These are phyloP conservation scores for Clitarchus hookeri DNA, from an alignment of 2,888 invertebrate genomes.

Conservation along the genomic window DNA sequence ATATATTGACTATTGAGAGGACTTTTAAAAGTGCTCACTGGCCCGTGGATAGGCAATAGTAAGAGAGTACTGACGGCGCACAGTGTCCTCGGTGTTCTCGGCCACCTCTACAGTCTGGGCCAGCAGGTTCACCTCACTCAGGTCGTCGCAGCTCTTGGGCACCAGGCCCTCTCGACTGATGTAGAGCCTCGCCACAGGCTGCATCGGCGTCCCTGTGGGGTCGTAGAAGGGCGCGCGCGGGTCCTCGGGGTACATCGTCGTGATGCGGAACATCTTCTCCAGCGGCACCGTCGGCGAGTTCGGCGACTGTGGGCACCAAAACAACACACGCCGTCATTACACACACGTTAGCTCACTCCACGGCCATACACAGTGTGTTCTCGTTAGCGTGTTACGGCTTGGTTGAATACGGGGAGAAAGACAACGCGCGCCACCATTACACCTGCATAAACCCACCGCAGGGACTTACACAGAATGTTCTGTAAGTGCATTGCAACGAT, in stretches of 20 bases:
- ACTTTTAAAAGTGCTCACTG: no score
- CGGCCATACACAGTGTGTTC: no score
- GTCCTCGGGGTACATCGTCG: constrained; percentile 88
- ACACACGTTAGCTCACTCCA: no score
- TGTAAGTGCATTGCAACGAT: no score
- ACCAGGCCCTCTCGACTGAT: constrained; percentile 62
- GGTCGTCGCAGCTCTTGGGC: constrained; percentile 48
- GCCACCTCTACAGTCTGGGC: constrained; percentile 53
- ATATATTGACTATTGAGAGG: no score
- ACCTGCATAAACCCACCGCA: no score
- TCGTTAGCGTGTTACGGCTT: constrained; percentile 52
- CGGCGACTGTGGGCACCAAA: constrained; percentile 64
- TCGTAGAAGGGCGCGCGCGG: constrained; percentile 92
- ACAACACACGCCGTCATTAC: no score
- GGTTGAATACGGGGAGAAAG: constrained; percentile 63
- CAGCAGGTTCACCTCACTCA: constrained; percentile 48
- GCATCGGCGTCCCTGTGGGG: constrained; percentile 69
- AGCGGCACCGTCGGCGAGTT: constrained; percentile 77
- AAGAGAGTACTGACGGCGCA: constrained; percentile 63
- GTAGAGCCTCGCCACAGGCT: constrained; percentile 84
- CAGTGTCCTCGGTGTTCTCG: constrained; percentile 70
- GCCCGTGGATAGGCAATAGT: no score
- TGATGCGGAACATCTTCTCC: constrained; percentile 87
- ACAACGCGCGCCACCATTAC: no score
- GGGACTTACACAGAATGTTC: no score